Base-by-base conservation (phyloP, 2,888 invertebrate species). In the Sericinus montela region DNA sequence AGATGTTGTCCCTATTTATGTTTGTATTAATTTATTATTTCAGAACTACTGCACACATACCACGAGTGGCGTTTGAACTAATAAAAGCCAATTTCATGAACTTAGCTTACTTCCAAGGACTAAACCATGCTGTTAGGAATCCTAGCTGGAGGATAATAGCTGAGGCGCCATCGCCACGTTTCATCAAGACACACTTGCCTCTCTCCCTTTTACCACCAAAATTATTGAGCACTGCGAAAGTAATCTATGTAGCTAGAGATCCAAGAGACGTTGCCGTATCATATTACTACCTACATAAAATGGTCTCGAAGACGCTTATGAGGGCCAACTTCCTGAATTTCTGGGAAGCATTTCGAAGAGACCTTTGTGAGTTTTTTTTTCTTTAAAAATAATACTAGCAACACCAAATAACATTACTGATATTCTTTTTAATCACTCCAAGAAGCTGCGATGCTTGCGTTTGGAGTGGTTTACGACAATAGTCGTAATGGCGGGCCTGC, bases 201-300 rank as follows among this genome's bases (percentile, higher is more conserved):
- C 82, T 90, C 44, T 81, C 90, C 0, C 67, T 93, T 15, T 68
- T 93, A n/a, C 93, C 93, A 0, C 83, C 85, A 0, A 74, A 74
- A 56, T 45, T 89, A 5, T 55, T 84, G 9, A 73, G 75, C 57
- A 78, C 73, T 79, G 91, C 91, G 0, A 85, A 81, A 59, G 86
- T 94, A 3, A 86, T 95, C 13, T 94, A 94, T 63, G 91, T 94
- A 0, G 90, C 91, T 0, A 89, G 95, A 59, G 93, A 95, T 66
- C 92, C 94, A 0, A 92, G 94, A 59, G 95, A 95, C 65, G 92
- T 92, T 0, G 90, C 91, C 1, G 91, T 94, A 0, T 94, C 94
- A 0, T 93, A 91, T 61, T 94, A 90, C 65, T 92, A 93, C 65
- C 90, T 94, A 48, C 91, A 92, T 61, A 91, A 89, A 54, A 83